Base-by-base conservation (phyloP, 64 coral and sea anemone genomes). In the Orbicella faveolata region DNA sequence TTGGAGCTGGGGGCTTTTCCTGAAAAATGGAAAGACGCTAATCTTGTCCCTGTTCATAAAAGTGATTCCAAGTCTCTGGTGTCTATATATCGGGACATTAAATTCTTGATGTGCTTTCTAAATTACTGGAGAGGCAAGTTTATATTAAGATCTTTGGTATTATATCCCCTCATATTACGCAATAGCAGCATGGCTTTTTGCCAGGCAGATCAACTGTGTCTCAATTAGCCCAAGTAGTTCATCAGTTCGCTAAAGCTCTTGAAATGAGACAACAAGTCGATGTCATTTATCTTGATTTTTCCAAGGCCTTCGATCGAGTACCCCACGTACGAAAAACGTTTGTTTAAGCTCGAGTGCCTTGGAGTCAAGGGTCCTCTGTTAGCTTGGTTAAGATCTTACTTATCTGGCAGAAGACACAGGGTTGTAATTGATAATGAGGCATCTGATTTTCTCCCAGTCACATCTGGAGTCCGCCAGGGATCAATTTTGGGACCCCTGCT, bases 81-180 rank as follows among this genome's bases (percentile, higher is more conserved):
- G n/a, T n/a, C n/a, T n/a, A n/a, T n/a, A n/a, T n/a, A n/a, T n/a
- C n/a, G n/a, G n/a, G n/a, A n/a, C n/a, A n/a, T n/a, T n/a, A n/a
- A n/a, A n/a, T n/a, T n/a, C 75, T 89, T 76, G 87, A 89, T 89
- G 87, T 65, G 34, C 75, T 89, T 35, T 89, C 87, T 77, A 78
- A 89, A 79, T 23, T 79, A 39, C 44, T 79, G 53, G 88, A 89
- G 69, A 79, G 34, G 41, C 75, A 78, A 79, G 88, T 79, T 66
- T 89, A 79, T 61, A 89, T 69, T 48, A 75, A 80, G 61, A 69
- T 89, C 20, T 89, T 89, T 69, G 63, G 63, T 70, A 64, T 69
- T 70, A 86, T 86, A 72, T 68, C 35, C 41, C 33, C 26, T 67
- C 41, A 72, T 86, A 63, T 41, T 70, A 86, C 61, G 36, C 35